These are phyloP conservation scores for Larimichthys polyactis DNA, from an alignment of 2,113 vertebrate species.

Conservation along the genomic window DNA sequence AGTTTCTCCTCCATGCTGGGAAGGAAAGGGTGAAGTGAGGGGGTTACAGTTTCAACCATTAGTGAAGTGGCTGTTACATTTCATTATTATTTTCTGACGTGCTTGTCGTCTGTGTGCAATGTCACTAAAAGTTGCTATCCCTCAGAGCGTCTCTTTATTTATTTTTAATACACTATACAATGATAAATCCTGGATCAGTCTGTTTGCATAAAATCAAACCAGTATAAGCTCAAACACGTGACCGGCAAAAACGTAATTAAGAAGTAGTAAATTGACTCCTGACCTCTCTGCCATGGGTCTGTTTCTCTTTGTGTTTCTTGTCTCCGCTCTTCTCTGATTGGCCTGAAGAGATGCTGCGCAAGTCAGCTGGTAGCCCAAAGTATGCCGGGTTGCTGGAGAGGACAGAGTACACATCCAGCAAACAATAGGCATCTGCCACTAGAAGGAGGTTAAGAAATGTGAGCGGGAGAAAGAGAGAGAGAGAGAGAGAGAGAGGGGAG, in stretches of 20 bases:
- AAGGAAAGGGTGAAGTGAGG: too few species aligned
- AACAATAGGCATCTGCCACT: slow-evolving; percentile 89
- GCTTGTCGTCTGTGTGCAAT: too few species aligned
- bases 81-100: too few species aligned
- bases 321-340: slow-evolving; percentile 63
- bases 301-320: slow-evolving; percentile 70
- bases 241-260: neutral
- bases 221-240: too few species aligned
- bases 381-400: slow-evolving; percentile 79
- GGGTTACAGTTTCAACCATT: too few species aligned
- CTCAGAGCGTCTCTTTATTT: too few species aligned
- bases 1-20: too few species aligned
- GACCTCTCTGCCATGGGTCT: slow-evolving; percentile 61
- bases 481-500: neutral
- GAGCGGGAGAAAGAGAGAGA: neutral
- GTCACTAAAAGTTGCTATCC: too few species aligned
- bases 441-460: slow-evolving; percentile 37
- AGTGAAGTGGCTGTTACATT: too few species aligned
- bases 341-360: slow-evolving; percentile 58
- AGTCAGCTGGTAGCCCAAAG: slow-evolving; percentile 81
- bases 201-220: too few species aligned
- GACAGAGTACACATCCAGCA: slow-evolving; percentile 87
- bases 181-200: too few species aligned
- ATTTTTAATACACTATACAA: too few species aligned
- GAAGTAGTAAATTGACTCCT: slow-evolving; percentile 14